Base-by-base conservation (phyloP, 2,113 vertebrate genomes). In the Gobiocypris rarus region DNA sequence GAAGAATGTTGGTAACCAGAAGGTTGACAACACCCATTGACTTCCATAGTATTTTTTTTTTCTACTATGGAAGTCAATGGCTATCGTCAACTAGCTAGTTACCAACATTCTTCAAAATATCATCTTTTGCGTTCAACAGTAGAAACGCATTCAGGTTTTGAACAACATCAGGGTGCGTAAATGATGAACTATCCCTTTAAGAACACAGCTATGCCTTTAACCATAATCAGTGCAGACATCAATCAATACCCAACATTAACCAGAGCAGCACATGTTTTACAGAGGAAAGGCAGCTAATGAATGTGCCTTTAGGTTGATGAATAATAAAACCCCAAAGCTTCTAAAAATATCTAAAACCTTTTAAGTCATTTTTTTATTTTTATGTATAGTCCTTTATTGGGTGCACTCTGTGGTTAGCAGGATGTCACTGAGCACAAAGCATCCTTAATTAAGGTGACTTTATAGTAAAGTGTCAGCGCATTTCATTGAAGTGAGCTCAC, bases 381-480 rank as follows among this genome's bases (percentile, higher is more conserved):
- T 31, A 71, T 80, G 45, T 65, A 41, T 73, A 59, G 67, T 61
- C 67, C 79, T 75, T 83, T 81, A 71, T 82, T 28, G 28, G 13
- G 56, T 58, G 76, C 74, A 38, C 34, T 52, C 24, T n/a, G 14
- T n/a, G 17, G 41, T 41, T 79, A 61, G 31, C 50, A 61, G 86
- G 79, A 85, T 83, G n/a, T 80, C 67, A 61, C 79, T n/a, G 71
- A 56, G 45, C 81, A 71, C 67, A 84, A 78, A 77, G 79, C 54
- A 38, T 67, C 19, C 26, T 84, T 88, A 84, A 89, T 89, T 87
- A 87, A 86, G 85, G 81, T 87, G 83, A 84, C 81, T 87, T 83
- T 71, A 80, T 50, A 59, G 58, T 52, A 87, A 80, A 81, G 69
- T 41, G 76, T 75, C 31, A 56, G 43, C 50, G 54, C 52, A 58